These are phyloP conservation scores for Apis dorsata DNA, from an alignment of 1,140 invertebrate genomes.

Conservation along the genomic window DNA sequence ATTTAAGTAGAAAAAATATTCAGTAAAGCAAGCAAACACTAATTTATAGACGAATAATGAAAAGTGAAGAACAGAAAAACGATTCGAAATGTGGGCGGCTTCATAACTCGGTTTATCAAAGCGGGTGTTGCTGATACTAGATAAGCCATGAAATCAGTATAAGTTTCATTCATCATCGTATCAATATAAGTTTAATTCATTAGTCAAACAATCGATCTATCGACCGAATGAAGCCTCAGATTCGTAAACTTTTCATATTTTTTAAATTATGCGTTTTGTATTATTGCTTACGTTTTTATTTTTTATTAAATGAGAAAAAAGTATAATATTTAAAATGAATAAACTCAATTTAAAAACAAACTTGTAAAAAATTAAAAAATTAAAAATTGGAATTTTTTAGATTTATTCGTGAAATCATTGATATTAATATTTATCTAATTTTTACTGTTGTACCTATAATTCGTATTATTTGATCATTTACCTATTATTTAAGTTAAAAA, in stretches of 20 bases:
- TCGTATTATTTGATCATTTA: no score
- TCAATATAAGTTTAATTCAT: neutral
- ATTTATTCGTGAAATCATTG: no score
- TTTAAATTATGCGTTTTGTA: neutral
- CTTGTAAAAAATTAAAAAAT: neutral
- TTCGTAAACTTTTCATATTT: constrained; percentile 24
- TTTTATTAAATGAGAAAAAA: neutral
- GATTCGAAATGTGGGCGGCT: constrained; percentile 47
- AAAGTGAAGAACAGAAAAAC: neutral
- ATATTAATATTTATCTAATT: no score
- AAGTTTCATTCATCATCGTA: no score
- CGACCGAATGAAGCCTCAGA: constrained; percentile 31
- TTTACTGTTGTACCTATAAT: neutral
- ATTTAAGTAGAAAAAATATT: neutral
- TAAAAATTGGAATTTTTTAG: no score
- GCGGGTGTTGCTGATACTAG: constrained; percentile 45
- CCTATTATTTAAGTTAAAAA: neutral
- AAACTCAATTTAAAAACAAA: neutral
- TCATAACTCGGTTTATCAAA: constrained; percentile 31
- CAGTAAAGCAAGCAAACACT: neutral
- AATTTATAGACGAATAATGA: neutral
- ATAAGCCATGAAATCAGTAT: constrained; percentile 37
- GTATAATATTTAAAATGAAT: neutral
- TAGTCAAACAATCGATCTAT: constrained; percentile 25
- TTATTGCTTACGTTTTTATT: neutral